Base-by-base conservation (phyloP, 1,140 invertebrate species). In the Zophobas morio region DNA sequence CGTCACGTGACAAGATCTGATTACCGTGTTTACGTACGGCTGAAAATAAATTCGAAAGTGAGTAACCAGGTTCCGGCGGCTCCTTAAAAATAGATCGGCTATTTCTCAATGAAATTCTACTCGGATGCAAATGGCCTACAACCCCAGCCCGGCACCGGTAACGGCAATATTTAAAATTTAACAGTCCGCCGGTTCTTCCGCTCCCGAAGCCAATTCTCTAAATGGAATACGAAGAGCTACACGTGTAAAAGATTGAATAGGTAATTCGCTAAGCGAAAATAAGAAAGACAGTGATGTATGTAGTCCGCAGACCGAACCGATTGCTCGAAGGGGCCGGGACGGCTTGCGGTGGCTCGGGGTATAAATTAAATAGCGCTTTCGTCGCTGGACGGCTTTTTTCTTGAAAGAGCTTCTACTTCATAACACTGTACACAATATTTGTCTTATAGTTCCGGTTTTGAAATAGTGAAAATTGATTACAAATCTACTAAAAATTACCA, bases 221-320 rank as follows among this genome's bases (percentile, higher is more conserved):
- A 78, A 78, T 78, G 76, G 76, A 74, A 76, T 56, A 39, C n/a
- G 47, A 73, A 42, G 47, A 56, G 63, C 32, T 70, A 74, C 70
- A 78, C 71, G 71, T 74, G 71, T 74, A 74, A 78, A 47, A 63
- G 76, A 78, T 78, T 70, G 76, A 54, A 57, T 76, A 60, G 46
- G 70, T 74, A 78, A 78, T 74, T 74, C 54, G 76, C 54, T 66
- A 70, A 74, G 70, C 54, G 76, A 77, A 77, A 63, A 53, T 73
- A 73, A 66, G 76, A 73, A n/a, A 74, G 70, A 78, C 70, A 78
- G 76, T 78, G 76, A 78, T 78, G 70, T 78, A 78, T 76, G 75
- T 76, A 71, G 40, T 47, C 6, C 2, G 42, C 46, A 74, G 35
- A 20, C n/a, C 33, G 56, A 74, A 56, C 39, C 42, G 70, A 74